Evolutionary conservation across 1,140 invertebrate species (phyloP), one percentile per base, ranked within the genome.

Genomic region (Cylas formicarius): DNA sequence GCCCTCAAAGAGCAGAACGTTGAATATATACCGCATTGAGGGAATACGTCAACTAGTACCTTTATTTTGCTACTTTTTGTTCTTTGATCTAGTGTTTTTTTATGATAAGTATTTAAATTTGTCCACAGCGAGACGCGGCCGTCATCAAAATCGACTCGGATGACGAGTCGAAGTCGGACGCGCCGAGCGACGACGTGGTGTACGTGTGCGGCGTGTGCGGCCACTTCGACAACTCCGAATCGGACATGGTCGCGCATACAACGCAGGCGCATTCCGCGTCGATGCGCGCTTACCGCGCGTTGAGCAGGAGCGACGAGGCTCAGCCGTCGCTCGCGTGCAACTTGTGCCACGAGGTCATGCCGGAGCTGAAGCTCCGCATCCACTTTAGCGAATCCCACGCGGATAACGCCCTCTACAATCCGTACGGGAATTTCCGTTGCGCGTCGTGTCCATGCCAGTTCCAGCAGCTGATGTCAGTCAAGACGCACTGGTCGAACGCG

Each of bases 161-260:
- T 35, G 34, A 35, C 16, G 43, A 44, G 17, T 16, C 44, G 9
- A 42, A 32, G 28, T 43, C 46, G 2, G 50, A 55, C 13, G 32
- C 33, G 1, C 36, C 44, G 2, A 33, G 18, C 17, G 39, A 46
- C 4, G 43, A 48, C 13, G 35, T 49, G 9, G 39, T 44, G 10
- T 54, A 35, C 26, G 46, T 39, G 22, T 57, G 55, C 28, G 28
- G 47, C 2, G 26, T 45, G 9, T 57, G 55, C 22, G 32, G 34
- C 1, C 39, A 21, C 20, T 27, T 48, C 14, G 20, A 34, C 7
- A 28, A 44, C 10, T 50, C 44, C 3, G 24, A 55, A 17, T 20
- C 29, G 4, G 8, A 20, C 6, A 28, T 50, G 13, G 8, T 14
- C 10, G 26, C 34, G 13, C 50, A 52, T 48, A 18, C 37, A 21